These are phyloP conservation scores for Sialis fuliginosa DNA, from an alignment of 2,888 invertebrate species.

Conservation along the genomic window DNA sequence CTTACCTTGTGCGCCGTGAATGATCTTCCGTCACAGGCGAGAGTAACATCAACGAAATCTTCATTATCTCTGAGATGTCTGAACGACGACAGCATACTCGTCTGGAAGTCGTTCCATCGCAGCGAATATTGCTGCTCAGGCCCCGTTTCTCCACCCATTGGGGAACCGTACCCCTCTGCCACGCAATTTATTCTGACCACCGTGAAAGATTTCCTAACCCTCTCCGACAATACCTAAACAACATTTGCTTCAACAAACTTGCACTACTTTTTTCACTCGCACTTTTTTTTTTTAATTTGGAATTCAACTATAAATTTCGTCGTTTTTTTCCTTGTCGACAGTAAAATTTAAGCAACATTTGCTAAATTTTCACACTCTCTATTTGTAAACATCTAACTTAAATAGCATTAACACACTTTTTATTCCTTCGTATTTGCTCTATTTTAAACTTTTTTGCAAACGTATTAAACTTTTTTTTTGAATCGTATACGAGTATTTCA, in stretches of 20 bases:
- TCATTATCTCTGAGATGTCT: slow-evolving; percentile 76
- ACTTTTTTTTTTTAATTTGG: not conserved
- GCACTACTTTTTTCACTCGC: not conserved
- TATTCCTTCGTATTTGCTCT: no score
- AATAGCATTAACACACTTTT: no score
- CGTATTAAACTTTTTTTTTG: no score
- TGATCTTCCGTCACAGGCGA: slow-evolving; percentile 78
- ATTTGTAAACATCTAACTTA: no score
- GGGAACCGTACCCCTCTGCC: slow-evolving; percentile 22
- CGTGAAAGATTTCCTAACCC: slow-evolving; percentile 6
- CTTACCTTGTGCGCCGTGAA: slow-evolving; percentile 73
- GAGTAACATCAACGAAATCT: slow-evolving; percentile 84
- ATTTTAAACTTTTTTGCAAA: no score
- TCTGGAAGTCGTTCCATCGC: slow-evolving; percentile 89
- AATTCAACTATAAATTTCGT: not conserved
- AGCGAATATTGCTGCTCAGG: slow-evolving; percentile 79
- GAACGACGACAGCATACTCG: slow-evolving; percentile 79
- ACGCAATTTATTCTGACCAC: slow-evolving; percentile 7
- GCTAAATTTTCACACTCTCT: no score
- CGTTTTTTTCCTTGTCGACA: not conserved
- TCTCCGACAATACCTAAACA: not conserved
- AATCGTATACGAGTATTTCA: no score
- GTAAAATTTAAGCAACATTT: no score
- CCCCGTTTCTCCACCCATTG: slow-evolving; percentile 39
- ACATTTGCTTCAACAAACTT: not conserved